These are phyloP conservation scores for Drosophila ohnishii DNA, from an alignment of 1,140 invertebrate genomes.

Conservation along the genomic window DNA sequence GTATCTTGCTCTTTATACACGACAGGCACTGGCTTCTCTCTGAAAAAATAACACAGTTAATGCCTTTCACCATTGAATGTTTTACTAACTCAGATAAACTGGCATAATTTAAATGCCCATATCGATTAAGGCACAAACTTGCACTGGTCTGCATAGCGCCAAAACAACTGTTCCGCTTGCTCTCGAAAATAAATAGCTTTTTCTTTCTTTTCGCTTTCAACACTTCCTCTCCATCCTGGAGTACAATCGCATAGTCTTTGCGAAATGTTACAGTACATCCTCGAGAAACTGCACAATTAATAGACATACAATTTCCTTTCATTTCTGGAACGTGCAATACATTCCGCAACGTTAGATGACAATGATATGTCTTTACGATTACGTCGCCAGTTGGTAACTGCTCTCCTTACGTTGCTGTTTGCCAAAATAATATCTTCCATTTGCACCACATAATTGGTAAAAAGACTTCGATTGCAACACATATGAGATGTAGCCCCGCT, in stretches of 20 bases:
- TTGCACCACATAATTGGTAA: background rate
- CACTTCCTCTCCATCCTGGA: background rate
- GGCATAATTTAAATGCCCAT: background rate
- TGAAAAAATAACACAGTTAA: background rate
- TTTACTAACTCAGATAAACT: no score
- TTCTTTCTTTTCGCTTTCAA: background rate
- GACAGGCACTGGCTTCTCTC: conserved; percentile 1
- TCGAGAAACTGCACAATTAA: conserved; percentile 1
- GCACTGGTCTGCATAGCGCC: background rate
- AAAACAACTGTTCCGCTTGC: background rate
- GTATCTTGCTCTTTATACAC: background rate
- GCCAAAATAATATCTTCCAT: background rate
- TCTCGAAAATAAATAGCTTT: background rate
- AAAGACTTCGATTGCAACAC: no score
- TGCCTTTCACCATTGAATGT: no score
- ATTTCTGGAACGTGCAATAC: background rate
- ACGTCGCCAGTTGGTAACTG: conserved; percentile 1
- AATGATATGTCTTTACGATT: background rate
- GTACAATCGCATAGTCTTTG: background rate
- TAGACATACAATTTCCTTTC: background rate
- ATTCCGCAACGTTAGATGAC: no score
- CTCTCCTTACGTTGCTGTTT: background rate
- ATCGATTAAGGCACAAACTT: background rate
- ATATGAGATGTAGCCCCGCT: background rate
- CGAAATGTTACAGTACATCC: background rate